phyloP scores from a whole-genome alignment of 2,888 invertebrate species.

The Sialis fuliginosa region DNA sequence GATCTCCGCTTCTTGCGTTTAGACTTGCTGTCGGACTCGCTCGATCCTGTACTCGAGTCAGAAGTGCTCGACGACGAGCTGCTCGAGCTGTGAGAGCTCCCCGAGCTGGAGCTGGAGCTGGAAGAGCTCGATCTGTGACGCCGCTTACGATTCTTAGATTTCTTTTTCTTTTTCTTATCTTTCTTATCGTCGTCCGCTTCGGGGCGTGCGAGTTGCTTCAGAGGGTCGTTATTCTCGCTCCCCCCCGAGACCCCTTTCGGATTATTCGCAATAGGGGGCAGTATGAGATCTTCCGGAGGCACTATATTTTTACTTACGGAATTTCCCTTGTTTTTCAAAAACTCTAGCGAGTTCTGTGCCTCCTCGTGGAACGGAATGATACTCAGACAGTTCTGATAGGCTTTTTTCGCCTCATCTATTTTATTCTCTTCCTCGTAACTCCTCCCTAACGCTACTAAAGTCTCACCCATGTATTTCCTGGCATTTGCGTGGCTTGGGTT shows the following conservation, averaged over 20 bases:
- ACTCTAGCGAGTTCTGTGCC: conserved; percentile 68
- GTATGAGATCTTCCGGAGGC: conserved; percentile 39
- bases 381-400: conserved; percentile 66
- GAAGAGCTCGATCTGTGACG: conserved; percentile 36
- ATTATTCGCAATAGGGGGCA: conserved; percentile 32
- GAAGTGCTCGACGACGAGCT: conserved; percentile 31
- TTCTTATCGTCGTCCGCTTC: conserved; percentile 30
- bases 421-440: conserved; percentile 80
- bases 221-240: conserved; percentile 45
- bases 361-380: conserved; percentile 78
- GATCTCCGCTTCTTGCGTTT: conserved; percentile 37
- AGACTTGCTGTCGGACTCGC: conserved; percentile 34
- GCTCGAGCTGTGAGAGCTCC: conserved; percentile 36
- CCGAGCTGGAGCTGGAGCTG: conserved; percentile 25
- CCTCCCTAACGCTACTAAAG: conserved; percentile 72
- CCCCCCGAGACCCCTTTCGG: conserved; percentile 8
- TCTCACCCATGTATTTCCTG: conserved; percentile 85
- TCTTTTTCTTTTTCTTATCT: conserved; percentile 46
- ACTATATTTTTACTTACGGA: conserved; percentile 37
- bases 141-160: conserved; percentile 42
- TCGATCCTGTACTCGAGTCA: conserved; percentile 49
- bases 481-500: conserved; percentile 87
- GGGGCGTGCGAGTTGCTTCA: conserved; percentile 41
- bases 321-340: conserved; percentile 48
- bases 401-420: conserved; percentile 66